These are phyloP conservation scores for Seladonia tumulorum DNA, from an alignment of 2,888 invertebrate species.

Conservation along the genomic window DNA sequence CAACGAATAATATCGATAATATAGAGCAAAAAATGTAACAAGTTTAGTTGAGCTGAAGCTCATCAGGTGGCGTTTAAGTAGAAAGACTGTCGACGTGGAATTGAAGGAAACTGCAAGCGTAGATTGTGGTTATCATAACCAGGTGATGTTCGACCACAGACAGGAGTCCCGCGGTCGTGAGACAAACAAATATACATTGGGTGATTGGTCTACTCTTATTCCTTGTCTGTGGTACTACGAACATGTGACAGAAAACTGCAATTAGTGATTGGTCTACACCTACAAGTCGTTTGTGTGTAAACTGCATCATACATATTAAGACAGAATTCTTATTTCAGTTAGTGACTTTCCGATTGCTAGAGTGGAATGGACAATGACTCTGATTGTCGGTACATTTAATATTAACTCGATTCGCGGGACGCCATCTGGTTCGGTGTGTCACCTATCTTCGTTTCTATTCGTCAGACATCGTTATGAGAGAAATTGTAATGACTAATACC, in stretches of 20 bases:
- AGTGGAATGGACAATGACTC: neutral
- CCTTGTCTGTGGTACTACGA: neutral
- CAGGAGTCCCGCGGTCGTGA: no score
- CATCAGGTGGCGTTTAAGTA: no score
- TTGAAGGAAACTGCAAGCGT: no score
- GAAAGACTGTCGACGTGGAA: no score
- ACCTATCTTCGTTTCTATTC: slow-evolving; percentile 57
- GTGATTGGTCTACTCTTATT: no score
- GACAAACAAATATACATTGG: no score
- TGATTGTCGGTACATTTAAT: neutral
- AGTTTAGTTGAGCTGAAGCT: no score
- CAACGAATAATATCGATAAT: no score
- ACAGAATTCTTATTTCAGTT: neutral
- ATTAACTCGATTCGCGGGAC: slow-evolving; percentile 21
- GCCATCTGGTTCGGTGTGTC: slow-evolving; percentile 54
- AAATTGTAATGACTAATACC: slow-evolving; percentile 69
- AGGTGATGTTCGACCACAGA: no score
- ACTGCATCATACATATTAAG: neutral
- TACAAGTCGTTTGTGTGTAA: neutral
- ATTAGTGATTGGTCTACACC: neutral
- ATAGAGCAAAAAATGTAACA: no score
- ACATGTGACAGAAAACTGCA: neutral
- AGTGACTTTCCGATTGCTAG: neutral
- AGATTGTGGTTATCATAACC: no score
- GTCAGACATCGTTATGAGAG: slow-evolving; percentile 65